Evolutionary conservation across 2,797 vertebrate genomes (phyloP).

Genomic region (Rhodeus uyekii): DNA sequence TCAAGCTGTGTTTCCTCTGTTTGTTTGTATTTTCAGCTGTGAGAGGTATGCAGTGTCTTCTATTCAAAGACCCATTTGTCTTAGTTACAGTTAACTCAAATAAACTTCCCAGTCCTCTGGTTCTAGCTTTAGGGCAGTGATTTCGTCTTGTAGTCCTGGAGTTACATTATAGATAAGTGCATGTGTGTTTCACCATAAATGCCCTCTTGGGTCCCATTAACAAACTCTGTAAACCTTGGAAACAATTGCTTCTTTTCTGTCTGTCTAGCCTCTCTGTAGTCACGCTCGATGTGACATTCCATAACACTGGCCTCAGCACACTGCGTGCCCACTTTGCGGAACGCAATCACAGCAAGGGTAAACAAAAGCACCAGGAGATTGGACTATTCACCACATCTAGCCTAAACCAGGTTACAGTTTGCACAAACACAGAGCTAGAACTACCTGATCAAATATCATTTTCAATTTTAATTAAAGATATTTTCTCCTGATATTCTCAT

Average conservation of each 20-base stretch:
- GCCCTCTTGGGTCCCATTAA: constrained; percentile 68
- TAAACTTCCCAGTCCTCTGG: constrained; percentile 1
- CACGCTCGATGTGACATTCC: constrained; percentile 73
- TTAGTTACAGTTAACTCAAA: constrained; percentile 25
- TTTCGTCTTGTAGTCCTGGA: not conserved
- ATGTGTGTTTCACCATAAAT: constrained; percentile 37
- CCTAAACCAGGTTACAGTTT: not conserved
- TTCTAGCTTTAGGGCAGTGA: constrained; percentile 1
- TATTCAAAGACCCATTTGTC: constrained; percentile 32
- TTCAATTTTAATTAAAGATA: not conserved
- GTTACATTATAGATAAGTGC: not conserved
- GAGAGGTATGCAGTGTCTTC: constrained; percentile 14
- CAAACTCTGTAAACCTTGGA: constrained; percentile 51
- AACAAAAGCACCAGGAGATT: constrained; percentile 17
- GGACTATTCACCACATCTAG: not conserved
- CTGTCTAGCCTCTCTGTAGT: constrained; percentile 63
- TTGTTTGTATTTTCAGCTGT: not conserved
- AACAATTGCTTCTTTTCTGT: constrained; percentile 70
- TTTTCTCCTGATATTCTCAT: not conserved
- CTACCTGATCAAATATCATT: not conserved
- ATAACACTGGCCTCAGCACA: constrained; percentile 42
- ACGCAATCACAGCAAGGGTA: not conserved
- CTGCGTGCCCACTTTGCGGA: not conserved
- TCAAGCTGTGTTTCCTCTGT: not conserved
- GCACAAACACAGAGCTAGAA: not conserved